Evolutionary conservation across 2,113 vertebrate species (phyloP).

Genomic region (Odontophorus gujanensis): DNA sequence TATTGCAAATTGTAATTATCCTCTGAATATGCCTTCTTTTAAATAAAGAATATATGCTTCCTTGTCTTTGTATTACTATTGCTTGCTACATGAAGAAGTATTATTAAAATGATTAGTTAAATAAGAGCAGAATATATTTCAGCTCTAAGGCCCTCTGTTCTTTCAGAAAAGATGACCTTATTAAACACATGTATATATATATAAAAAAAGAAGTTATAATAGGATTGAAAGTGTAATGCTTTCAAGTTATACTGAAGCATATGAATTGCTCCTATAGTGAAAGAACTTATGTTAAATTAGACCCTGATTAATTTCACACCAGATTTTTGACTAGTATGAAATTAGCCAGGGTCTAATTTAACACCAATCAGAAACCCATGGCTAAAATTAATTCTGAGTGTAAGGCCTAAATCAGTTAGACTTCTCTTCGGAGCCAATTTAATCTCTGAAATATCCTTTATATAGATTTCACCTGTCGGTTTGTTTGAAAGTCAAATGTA

Average conservation of each 20-base stretch:
- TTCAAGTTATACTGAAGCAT: constrained; percentile 46
- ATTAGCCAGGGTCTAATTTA: constrained; percentile 63
- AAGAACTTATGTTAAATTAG: constrained; percentile 59
- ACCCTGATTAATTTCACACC: constrained; percentile 45
- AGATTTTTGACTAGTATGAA: constrained; percentile 53
- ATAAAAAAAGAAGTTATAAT: neutral
- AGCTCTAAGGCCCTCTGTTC: constrained; percentile 32
- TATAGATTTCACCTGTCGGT: neutral
- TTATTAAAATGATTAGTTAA: constrained; percentile 54
- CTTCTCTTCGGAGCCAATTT: neutral
- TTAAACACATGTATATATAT: neutral
- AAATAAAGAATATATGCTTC: neutral
- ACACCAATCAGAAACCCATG: constrained; percentile 47
- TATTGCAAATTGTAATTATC: constrained; percentile 31
- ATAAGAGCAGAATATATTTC: constrained; percentile 10
- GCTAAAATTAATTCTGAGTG: constrained; percentile 48
- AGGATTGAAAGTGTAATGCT: neutral
- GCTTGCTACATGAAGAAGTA: constrained; percentile 12
- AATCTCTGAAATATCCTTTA: neutral
- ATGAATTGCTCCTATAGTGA: constrained; percentile 2
- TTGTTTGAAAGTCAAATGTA: constrained; percentile 37
- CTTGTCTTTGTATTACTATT: constrained; percentile 29
- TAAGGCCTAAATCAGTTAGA: neutral
- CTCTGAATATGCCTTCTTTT: neutral
- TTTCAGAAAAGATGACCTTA: constrained; percentile 55